A percentile compares a stretch with the other conserved stretches of the same genome.
These are phyloP conservation scores for Ammodytes marinus DNA, from an alignment of 2,113 vertebrate species.

Conservation along the genomic window DNA sequence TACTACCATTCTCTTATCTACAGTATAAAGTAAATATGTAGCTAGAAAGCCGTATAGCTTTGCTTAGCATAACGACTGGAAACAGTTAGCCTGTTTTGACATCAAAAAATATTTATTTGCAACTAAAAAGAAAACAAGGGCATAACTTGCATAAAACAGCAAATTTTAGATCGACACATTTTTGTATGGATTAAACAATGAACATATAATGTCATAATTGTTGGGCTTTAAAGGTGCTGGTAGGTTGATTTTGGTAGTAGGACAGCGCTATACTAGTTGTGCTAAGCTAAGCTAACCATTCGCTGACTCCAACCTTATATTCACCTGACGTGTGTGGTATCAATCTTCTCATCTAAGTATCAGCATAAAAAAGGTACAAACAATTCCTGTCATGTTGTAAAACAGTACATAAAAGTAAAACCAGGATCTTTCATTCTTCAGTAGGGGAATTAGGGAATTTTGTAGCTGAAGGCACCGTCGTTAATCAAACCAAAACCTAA, in stretches of 20 bases:
- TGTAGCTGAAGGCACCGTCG: neutral
- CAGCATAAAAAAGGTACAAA: neutral
- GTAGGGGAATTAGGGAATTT: neutral
- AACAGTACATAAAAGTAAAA: neutral
- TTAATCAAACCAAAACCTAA: constrained; percentile 35
- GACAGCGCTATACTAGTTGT: neutral
- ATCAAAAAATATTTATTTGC: neutral
- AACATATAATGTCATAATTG: neutral
- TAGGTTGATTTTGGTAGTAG: neutral
- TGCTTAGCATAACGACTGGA: neutral
- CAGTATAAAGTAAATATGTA: neutral
- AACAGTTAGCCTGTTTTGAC: neutral
- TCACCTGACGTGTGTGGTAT: neutral
- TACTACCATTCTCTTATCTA: neutral
- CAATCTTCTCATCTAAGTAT: neutral
- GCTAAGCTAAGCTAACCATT: neutral
- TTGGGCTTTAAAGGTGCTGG: neutral
- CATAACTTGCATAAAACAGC: neutral
- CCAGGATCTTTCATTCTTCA: neutral
- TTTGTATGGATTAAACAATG: neutral
- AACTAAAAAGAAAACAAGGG: no score
- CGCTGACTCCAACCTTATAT: neutral
- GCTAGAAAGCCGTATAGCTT: neutral
- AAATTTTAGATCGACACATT: neutral
- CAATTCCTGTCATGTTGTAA: neutral